phyloP scores from a whole-genome alignment of 2,888 invertebrate species.

The Caenorhabditis sp. region DNA sequence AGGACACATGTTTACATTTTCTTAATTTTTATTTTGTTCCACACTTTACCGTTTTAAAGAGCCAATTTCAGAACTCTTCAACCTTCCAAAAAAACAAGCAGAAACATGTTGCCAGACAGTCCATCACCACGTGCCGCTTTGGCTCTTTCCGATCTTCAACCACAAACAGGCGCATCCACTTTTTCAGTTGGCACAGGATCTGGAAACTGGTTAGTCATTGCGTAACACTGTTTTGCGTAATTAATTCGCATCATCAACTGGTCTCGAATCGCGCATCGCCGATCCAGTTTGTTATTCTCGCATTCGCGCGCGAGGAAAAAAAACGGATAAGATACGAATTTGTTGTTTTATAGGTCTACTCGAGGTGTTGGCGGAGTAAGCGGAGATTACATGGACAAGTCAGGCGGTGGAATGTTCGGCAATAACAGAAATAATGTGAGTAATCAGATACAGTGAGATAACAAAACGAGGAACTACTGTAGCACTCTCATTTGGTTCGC shows the following conservation, averaged over 20 bases:
- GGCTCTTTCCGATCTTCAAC: conserved; percentile 69
- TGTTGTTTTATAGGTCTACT: conserved; percentile 52
- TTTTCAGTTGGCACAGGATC: conserved; percentile 56
- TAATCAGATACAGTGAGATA: not conserved
- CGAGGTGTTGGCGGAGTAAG: conserved; percentile 65
- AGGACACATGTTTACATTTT: conserved; percentile 5
- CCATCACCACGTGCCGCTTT: conserved; percentile 70
- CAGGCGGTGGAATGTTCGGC: conserved; percentile 50
- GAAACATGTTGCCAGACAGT: conserved; percentile 65
- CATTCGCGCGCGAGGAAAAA: conserved; percentile 41
- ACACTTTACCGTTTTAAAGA: no score
- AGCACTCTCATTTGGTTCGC: no score
- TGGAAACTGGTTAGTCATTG: conserved; percentile 55
- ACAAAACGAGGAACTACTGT: no score
- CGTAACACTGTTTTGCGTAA: conserved; percentile 2
- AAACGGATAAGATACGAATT: not conserved
- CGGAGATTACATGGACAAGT: conserved; percentile 56
- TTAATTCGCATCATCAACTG: not conserved
- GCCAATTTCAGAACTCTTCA: not conserved
- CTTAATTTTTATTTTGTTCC: not conserved
- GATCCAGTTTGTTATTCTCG: not conserved
- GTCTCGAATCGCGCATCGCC: not conserved
- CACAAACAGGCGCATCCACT: conserved; percentile 58
- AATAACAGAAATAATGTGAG: conserved; percentile 57
- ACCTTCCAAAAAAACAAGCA: not conserved